phyloP scores from a whole-genome alignment of 2,797 vertebrate genomes.

The Apodemus agrarius region DNA sequence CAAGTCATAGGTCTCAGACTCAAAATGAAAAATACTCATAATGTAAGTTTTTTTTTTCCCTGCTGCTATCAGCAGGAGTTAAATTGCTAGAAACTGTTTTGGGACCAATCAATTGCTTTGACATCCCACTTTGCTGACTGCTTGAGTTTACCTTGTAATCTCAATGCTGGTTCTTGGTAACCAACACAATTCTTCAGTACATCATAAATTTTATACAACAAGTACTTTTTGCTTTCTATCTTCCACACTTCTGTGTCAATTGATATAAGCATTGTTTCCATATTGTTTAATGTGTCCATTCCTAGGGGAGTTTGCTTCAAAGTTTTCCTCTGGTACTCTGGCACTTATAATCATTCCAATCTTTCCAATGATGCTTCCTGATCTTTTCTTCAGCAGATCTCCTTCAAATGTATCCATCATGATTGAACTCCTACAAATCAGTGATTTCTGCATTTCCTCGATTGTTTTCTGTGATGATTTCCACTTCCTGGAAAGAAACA shows the following conservation, averaged over 20 bases:
- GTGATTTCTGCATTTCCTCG: not conserved
- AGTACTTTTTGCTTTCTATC: not conserved
- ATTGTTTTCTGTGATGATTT: not conserved
- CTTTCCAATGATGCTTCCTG: not conserved
- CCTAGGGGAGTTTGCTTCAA: not conserved
- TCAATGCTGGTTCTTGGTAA: too few species aligned
- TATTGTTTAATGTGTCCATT: not conserved
- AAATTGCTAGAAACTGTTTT: not conserved
- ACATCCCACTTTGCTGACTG: not conserved
- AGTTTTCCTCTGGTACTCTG: not conserved
- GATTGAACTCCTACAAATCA: not conserved
- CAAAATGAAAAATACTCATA: not conserved
- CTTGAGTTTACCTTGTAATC: not conserved
- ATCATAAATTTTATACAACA: not conserved
- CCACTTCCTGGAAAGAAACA: not conserved
- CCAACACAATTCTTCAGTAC: too few species aligned
- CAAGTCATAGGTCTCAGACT: not conserved
- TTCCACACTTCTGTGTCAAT: not conserved
- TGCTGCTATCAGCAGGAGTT: not conserved
- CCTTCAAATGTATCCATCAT: not conserved
- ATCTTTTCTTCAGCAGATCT: not conserved
- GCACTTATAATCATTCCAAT: not conserved
- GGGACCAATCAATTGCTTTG: not conserved
- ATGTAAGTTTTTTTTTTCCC: not conserved
- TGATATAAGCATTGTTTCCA: not conserved